Conservation (phyloP, 2,888 invertebrate genomes). For the Nephrotoma guestfalica region DNA sequence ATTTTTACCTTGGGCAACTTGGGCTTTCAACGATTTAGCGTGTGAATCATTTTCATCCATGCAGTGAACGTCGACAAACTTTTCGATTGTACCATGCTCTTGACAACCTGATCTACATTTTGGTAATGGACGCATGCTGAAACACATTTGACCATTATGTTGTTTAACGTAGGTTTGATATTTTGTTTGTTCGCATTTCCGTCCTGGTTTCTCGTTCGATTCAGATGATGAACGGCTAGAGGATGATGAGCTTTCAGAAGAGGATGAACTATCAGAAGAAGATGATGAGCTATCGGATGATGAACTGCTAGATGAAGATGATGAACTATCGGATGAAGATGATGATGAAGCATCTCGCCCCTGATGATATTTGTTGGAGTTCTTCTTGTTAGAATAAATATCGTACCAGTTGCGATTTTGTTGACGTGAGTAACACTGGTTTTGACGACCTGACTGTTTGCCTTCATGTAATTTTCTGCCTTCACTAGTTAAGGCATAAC, state of each 20-base stretch:
- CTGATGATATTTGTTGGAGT: constrained; percentile 6
- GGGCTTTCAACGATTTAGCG: constrained; percentile 18
- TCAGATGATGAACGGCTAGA: background rate
- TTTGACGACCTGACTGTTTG: background rate
- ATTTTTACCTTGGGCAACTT: constrained; percentile 34
- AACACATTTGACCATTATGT: constrained; percentile 42
- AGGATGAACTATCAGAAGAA: constrained; percentile 7
- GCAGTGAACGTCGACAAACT: constrained; percentile 35
- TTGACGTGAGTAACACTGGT: constrained; percentile 11
- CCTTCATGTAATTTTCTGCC: background rate
- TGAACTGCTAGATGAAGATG: constrained; percentile 11
- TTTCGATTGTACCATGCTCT: constrained; percentile 30
- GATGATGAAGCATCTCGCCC: background rate
- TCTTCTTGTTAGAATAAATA: background rate
- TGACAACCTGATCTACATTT: constrained; percentile 39
- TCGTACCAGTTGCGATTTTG: constrained; percentile 16
- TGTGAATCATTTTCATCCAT: constrained; percentile 19
- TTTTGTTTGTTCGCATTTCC: constrained; percentile 11
- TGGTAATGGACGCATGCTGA: constrained; percentile 40
- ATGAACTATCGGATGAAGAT: background rate
- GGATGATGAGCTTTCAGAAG: constrained; percentile 11
- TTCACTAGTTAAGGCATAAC: background rate
- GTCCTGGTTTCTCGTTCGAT: constrained; percentile 1
- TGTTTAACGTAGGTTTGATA: constrained; percentile 39
- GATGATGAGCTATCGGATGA: background rate